Evolutionary conservation across 53 echinoderm and acorn worm genomes (phyloP).

Genomic region (Echinometra lucunter): DNA sequence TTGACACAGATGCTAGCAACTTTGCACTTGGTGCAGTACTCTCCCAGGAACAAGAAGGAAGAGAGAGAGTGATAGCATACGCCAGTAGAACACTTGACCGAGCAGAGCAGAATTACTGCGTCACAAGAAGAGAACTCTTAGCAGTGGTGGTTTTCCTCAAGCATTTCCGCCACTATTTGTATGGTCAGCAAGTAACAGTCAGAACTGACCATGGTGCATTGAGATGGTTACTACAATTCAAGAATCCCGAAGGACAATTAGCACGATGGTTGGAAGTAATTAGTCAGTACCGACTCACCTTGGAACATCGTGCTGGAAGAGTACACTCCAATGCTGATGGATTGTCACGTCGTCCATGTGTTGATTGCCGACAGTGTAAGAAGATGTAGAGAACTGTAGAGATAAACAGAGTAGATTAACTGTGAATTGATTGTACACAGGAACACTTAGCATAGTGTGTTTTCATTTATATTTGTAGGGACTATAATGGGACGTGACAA

Average conservation of each 20-base stretch:
- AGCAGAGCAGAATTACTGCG: slow-evolving; percentile 61
- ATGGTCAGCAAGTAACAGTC: slow-evolving; percentile 18
- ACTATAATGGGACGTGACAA: too few species aligned
- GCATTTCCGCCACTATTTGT: slow-evolving; percentile 60
- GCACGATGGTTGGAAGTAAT: slow-evolving; percentile 62
- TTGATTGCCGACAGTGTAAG: neutral
- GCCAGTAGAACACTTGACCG: slow-evolving; percentile 1
- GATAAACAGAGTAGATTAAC: neutral
- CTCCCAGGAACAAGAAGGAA: slow-evolving; percentile 26
- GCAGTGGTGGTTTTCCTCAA: slow-evolving; percentile 43
- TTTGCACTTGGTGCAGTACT: slow-evolving; percentile 37
- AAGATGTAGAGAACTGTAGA: neutral
- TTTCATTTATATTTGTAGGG: too few species aligned
- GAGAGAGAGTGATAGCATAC: slow-evolving; percentile 27
- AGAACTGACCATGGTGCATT: slow-evolving; percentile 67
- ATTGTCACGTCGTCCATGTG: slow-evolving; percentile 37
- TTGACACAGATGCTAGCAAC: slow-evolving; percentile 52
- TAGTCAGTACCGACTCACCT: slow-evolving; percentile 34
- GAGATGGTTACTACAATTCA: slow-evolving; percentile 55
- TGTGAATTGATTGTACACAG: too few species aligned
- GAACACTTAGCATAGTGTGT: too few species aligned
- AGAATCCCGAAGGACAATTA: slow-evolving; percentile 65
- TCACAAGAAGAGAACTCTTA: slow-evolving; percentile 47
- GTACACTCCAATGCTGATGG: slow-evolving; percentile 52
- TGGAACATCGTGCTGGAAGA: slow-evolving; percentile 33